A percentile compares a stretch with the other conserved stretches of the same genome.
phyloP scores from a whole-genome alignment of 1,140 invertebrate species.

The Neuroterus valhalla region DNA sequence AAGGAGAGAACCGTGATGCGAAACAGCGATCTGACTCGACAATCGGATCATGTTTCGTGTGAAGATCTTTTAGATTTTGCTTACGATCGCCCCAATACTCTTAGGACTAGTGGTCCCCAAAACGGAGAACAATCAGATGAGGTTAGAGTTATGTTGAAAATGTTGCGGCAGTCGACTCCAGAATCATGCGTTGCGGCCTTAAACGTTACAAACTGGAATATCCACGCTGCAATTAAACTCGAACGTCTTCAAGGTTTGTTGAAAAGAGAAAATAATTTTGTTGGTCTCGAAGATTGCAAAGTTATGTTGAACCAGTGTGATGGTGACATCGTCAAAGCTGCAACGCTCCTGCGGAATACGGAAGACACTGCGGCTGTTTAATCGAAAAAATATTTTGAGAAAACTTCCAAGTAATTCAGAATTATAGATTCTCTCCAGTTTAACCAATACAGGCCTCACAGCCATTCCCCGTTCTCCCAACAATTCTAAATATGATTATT shows the following conservation, averaged over 20 bases:
- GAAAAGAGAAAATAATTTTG: slow-evolving; percentile 70
- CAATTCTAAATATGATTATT: too few species aligned
- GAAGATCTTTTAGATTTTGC: slow-evolving; percentile 95
- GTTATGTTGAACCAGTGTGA: slow-evolving; percentile 68
- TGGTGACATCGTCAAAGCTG: slow-evolving; percentile 70
- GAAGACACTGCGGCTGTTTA: slow-evolving; percentile 71
- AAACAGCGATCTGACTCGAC: slow-evolving; percentile 64
- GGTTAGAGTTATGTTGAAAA: slow-evolving; percentile 92
- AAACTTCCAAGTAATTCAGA: neutral
- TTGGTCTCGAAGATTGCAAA: slow-evolving; percentile 69
- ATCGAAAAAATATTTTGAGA: neutral
- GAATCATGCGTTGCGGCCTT: slow-evolving; percentile 88
- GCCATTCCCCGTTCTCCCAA: too few species aligned
- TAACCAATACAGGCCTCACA: neutral
- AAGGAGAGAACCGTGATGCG: slow-evolving; percentile 42
- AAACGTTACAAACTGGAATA: slow-evolving; percentile 91
- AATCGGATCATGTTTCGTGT: slow-evolving; percentile 89
- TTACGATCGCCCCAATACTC: slow-evolving; percentile 84
- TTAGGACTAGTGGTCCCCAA: slow-evolving; percentile 81
- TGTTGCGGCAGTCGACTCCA: slow-evolving; percentile 87
- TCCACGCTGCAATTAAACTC: slow-evolving; percentile 91
- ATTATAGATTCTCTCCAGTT: neutral
- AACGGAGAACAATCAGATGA: slow-evolving; percentile 91
- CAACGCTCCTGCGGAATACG: slow-evolving; percentile 64
- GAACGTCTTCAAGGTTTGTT: slow-evolving; percentile 83